These are phyloP conservation scores for Philereme vetulata DNA, from an alignment of 2,888 invertebrate genomes.

Conservation along the genomic window DNA sequence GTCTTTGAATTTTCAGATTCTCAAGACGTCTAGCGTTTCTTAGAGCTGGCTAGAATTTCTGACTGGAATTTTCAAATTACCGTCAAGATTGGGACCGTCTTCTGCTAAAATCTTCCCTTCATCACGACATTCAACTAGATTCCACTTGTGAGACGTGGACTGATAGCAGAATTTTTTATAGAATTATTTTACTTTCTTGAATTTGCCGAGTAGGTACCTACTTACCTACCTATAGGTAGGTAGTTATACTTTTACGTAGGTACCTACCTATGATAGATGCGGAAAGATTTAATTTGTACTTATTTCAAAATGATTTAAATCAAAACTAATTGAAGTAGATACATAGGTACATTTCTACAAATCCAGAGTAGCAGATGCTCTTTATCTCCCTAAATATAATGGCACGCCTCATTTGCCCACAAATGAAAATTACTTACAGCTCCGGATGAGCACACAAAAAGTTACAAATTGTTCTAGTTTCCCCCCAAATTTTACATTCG, in stretches of 20 bases:
- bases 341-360: conserved; percentile 20
- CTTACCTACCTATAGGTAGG: too few relatives aligned
- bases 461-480: conserved; percentile 73
- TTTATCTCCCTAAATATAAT: conserved; percentile 34
- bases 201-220: too few relatives aligned
- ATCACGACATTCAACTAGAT: not conserved
- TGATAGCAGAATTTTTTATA: not conserved
- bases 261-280: too few relatives aligned
- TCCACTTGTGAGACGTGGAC: not conserved
- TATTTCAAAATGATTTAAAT: not conserved
- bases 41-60: not conserved
- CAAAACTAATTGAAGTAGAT: conserved; percentile 4
- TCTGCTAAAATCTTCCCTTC: not conserved
- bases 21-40: not conserved
- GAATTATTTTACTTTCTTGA: too few relatives aligned
- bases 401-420: conserved; percentile 44
- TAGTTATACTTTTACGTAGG: too few relatives aligned
- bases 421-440: conserved; percentile 55
- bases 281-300: too few relatives aligned
- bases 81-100: not conserved
- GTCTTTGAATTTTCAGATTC: conserved; percentile 10
- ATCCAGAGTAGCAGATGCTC: conserved; percentile 31
- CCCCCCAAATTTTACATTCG: conserved; percentile 77
- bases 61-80: not conserved
- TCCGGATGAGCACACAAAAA: conserved; percentile 61